Base-by-base conservation (phyloP, 2,888 invertebrate species). In the Argynnis bischoffii region DNA sequence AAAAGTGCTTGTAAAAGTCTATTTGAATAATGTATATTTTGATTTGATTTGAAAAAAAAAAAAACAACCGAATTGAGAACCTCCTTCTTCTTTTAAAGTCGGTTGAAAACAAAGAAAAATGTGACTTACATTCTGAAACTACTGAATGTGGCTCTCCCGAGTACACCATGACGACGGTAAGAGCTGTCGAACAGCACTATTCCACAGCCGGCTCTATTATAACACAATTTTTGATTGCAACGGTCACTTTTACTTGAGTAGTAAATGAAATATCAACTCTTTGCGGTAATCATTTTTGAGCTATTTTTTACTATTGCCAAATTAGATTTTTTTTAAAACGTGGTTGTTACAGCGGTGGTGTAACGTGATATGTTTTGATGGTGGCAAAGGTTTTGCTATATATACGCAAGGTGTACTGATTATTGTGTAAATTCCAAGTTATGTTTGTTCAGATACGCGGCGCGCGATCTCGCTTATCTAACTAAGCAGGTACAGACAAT, bases 391-490 rank as follows among this genome's bases (percentile, higher is more conserved):
- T 51, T 48, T 63, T 54, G 16, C 53, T 63, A 55, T 69, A 63
- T 68, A 70, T 64, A 51, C 16, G 15, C 50, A 11, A 41, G 35
- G 35, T 35, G n/a, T 13, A 47, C 65, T 60, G 63, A 54, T 56
- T 69, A 69, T 70, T 67, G 51, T 63, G 65, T 65, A 46, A 70
- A 64, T 70, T 71, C 68, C 64, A 53, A 57, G 59, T 73, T 64
- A 64, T 65, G 63, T 68, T 66, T 71, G 72, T 54, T 41, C 63
- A 15, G 50, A 46, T 4, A 13, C 26, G 71, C 51, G 16, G 51
- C 54, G 63, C 16, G 63, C 41, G 55, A 18, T 26, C 35, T 35
- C 31, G 55, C 61, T 59, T 66, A 66, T 64, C 61, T 55, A 60
- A n/a, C n/a, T n/a, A n/a, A n/a, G 31, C 41, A n/a, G 18, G 6